phyloP scores from a whole-genome alignment of 2,888 invertebrate genomes.

The Plagodis pulveraria region DNA sequence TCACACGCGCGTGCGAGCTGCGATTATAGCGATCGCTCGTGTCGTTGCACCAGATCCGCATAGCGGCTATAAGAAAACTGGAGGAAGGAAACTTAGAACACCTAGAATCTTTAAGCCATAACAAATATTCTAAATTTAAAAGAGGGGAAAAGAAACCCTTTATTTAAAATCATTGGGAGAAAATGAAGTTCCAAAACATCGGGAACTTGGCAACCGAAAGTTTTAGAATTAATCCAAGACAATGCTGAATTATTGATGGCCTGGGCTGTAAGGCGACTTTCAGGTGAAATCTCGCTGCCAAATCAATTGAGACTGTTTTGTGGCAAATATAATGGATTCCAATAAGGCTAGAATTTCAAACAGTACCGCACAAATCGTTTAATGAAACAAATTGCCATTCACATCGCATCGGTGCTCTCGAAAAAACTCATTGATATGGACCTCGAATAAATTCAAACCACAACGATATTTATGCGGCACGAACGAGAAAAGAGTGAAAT shows the following conservation, averaged over 20 bases:
- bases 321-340: slow-evolving; percentile 13
- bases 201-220: too few relatives aligned
- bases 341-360: slow-evolving; percentile 8
- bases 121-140: too few relatives aligned
- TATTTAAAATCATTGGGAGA: too few relatives aligned
- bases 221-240: too few relatives aligned
- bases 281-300: slow-evolving; percentile 12
- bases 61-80: slow-evolving; percentile 51
- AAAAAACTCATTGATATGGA: slow-evolving; percentile 41
- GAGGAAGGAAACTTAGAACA: slow-evolving; percentile 12
- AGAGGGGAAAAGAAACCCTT: too few relatives aligned
- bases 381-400: slow-evolving; percentile 43
- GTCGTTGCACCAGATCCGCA: slow-evolving; percentile 58
- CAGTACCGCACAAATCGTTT: slow-evolving; percentile 19
- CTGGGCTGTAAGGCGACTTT: neutral
- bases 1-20: slow-evolving; percentile 59
- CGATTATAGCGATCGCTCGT: slow-evolving; percentile 37
- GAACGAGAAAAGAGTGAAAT: slow-evolving; percentile 24
- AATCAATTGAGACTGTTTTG: slow-evolving; percentile 15
- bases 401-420: slow-evolving; percentile 37
- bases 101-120: neutral
- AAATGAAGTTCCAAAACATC: too few relatives aligned
- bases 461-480: slow-evolving; percentile 38
- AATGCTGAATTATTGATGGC: too few relatives aligned
- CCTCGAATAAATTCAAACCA: slow-evolving; percentile 46